Conservation (phyloP, 1,140 invertebrate genomes). For the Prorops nasuta region DNA sequence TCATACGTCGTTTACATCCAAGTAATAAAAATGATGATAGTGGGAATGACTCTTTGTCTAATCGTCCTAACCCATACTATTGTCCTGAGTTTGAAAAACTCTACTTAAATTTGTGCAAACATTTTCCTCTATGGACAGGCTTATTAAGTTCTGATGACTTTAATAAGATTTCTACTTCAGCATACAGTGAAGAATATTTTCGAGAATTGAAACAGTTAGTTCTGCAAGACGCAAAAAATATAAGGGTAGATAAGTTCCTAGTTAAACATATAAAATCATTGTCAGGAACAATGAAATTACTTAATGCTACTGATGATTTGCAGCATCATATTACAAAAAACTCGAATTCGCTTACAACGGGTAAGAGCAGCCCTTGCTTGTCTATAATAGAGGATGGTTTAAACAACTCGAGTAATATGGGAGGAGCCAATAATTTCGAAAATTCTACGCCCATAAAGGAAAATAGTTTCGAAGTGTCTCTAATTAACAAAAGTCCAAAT, state of each 20-base stretch:
- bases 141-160: background rate
- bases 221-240: background rate
- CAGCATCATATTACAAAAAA: too few species aligned
- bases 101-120: slow-evolving; percentile 1
- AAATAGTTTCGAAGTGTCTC: background rate
- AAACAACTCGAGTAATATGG: background rate
- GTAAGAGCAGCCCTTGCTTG: background rate
- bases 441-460: background rate
- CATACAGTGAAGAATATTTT: slow-evolving; percentile 13
- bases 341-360: too few species aligned
- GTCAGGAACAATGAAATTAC: slow-evolving; percentile 3
- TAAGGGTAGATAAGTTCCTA: slow-evolving; percentile 14
- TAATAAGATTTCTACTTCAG: slow-evolving; percentile 4
- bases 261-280: slow-evolving; percentile 8
- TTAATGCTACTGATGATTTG: background rate
- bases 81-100: slow-evolving; percentile 4
- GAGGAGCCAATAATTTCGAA: background rate
- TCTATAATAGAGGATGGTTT: background rate
- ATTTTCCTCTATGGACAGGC: slow-evolving; percentile 13
- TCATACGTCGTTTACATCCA: background rate
- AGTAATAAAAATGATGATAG: background rate
- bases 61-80: slow-evolving; percentile 10
- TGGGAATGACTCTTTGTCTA: background rate
- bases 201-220: slow-evolving; percentile 8
- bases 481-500: background rate